Evolutionary conservation across 1,140 invertebrate species (phyloP), one percentile per base, ranked within the genome.

Genomic region (Temnothorax curvispinosus): DNA sequence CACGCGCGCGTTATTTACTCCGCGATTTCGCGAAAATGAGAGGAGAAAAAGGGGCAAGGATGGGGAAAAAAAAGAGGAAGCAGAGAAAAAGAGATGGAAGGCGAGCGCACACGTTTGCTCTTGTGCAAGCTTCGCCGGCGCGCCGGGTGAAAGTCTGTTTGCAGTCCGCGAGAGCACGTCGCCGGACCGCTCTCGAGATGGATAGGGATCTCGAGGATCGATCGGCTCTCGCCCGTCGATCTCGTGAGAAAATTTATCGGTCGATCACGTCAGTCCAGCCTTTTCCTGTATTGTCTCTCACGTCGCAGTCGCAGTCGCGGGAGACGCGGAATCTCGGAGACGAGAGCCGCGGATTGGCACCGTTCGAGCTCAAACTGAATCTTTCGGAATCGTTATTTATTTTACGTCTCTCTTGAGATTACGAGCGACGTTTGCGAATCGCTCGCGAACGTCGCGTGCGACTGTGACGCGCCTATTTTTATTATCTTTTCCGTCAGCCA

Each of bases 21-120:
- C 89, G 87, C 90, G 54, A 82, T 92, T 91, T 90, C 77, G 90
- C 64, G 89, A 91, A 91, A 91, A 91, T 91, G 87, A 88, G 85
- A 82, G 88, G 81, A 87, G 67, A 41, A 27, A 50, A 64, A 18
- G 41, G 82, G 86, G 62, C 41, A 44, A 47, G 13, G 47, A 50
- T 15, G 7, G 27, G 27, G 27, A 38, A 54, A 54, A 54, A 67
- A 13, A 62, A 69, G 80, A 76, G 60, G 32, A n/a, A 47, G 5
- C n/a, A 56, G 27, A 56, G 21, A 69, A 11, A 75, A 47, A 62
- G 32, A 82, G 38, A 60, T 15, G 41, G 44, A 84, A 15, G 54
- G 80, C 27, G 18, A 18, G 67, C n/a, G 67, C n/a, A 6, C 18
- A 21, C 38, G 9, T 27, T 60, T 18, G 76, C 82, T 91, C 90